phyloP scores from a whole-genome alignment of 2,113 vertebrate species.

The Alethe castanea region DNA sequence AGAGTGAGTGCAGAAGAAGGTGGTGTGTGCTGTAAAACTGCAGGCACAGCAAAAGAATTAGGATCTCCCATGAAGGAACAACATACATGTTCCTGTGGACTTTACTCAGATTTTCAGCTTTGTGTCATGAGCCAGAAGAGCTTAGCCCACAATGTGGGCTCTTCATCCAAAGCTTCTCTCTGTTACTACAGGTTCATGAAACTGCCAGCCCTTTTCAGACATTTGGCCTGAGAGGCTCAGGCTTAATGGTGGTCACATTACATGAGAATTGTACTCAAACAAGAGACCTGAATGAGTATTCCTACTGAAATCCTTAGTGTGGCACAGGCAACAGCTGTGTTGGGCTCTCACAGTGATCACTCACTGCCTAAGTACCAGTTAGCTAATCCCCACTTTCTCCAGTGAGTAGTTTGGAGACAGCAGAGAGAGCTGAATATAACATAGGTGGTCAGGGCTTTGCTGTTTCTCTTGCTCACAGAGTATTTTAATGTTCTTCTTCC shows the following conservation, averaged over 20 bases:
- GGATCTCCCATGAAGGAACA: background rate
- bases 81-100: fast-evolving
- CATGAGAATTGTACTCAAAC: background rate
- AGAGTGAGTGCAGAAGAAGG: background rate
- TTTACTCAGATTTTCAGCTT: background rate
- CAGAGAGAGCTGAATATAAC: background rate
- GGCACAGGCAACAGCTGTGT: background rate
- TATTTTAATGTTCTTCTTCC: background rate
- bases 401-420: background rate
- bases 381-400: background rate
- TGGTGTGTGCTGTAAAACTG: background rate
- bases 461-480: background rate
- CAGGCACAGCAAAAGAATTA: background rate
- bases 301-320: background rate
- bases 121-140: background rate
- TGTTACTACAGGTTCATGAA: background rate
- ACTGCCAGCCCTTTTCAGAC: background rate
- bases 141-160: fast-evolving
- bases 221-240: background rate
- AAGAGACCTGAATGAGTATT: background rate
- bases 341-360: background rate
- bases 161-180: background rate
- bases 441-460: background rate
- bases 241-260: fast-evolving
- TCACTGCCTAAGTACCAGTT: background rate